These are phyloP conservation scores for Vanacampus margaritifer DNA, from an alignment of 2,113 vertebrate genomes.

Conservation along the genomic window DNA sequence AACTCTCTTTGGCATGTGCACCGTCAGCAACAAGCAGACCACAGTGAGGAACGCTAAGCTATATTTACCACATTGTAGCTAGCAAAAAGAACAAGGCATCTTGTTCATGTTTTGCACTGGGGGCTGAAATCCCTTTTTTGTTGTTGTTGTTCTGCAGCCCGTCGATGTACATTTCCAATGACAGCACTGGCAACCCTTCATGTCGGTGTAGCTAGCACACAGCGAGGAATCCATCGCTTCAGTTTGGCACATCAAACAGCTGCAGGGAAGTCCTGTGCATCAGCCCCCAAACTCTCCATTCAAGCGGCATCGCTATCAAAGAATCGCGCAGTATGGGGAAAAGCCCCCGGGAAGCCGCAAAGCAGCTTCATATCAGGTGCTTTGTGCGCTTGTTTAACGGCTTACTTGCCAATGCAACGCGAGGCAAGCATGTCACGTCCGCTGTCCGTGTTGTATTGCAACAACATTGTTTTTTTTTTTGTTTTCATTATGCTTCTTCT, in stretches of 20 bases:
- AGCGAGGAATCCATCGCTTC: background rate
- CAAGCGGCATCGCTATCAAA: conserved; percentile 9
- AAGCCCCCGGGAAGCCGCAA: conserved; percentile 21
- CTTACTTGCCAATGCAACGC: conserved; percentile 30
- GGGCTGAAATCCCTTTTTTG: background rate
- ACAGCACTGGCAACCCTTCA: background rate
- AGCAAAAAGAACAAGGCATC: background rate
- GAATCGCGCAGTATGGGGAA: background rate
- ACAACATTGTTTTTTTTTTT: conserved; percentile 29
- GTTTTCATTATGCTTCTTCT: conserved; percentile 15
- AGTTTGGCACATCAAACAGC: background rate
- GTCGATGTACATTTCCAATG: background rate
- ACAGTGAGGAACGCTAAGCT: background rate
- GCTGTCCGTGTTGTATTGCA: conserved; percentile 1
- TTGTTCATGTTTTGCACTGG: background rate
- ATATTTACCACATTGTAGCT: background rate
- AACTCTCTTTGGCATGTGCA: no score
- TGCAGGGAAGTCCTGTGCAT: background rate
- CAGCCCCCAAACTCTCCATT: conserved; percentile 9
- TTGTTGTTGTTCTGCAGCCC: background rate
- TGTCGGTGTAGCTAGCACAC: background rate
- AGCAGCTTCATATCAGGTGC: conserved; percentile 22
- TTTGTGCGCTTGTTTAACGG: conserved; percentile 33
- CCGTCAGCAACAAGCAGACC: background rate
- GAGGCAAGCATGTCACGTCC: conserved; percentile 36